Evolutionary conservation across 2,888 invertebrate genomes (phyloP).

Genomic region (Chrysomela aeneicollis): DNA sequence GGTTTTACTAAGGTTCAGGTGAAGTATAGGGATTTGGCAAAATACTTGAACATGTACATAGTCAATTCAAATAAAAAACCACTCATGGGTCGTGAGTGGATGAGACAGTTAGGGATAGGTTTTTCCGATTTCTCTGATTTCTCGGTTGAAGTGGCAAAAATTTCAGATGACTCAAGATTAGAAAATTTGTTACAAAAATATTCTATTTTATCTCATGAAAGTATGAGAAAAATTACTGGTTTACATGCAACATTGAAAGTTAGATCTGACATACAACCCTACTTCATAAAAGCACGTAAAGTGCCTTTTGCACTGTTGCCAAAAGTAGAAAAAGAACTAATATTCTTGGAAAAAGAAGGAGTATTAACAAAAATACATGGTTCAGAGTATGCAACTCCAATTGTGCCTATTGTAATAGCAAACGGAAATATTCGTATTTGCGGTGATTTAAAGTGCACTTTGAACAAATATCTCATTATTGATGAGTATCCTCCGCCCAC

Average conservation of each 20-base stretch:
- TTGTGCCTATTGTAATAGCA: slow-evolving; percentile 33
- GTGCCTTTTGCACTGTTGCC: slow-evolving; percentile 22
- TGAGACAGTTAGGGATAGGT: slow-evolving; percentile 1
- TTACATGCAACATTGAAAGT: slow-evolving; percentile 24
- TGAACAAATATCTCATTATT: slow-evolving; percentile 22
- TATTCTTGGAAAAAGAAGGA: slow-evolving; percentile 27
- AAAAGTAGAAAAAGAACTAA: slow-evolving; percentile 17
- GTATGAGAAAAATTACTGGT: slow-evolving; percentile 15
- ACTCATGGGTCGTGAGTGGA: slow-evolving; percentile 37
- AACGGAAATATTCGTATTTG: slow-evolving; percentile 30
- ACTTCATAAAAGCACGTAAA: slow-evolving; percentile 28
- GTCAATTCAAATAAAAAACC: slow-evolving; percentile 40
- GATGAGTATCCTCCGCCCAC: slow-evolving; percentile 31
- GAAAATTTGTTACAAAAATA: slow-evolving; percentile 1
- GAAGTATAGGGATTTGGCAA: not conserved
- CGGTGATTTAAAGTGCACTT: slow-evolving; percentile 31
- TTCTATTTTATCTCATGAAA: slow-evolving; percentile 27
- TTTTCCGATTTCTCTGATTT: not conserved
- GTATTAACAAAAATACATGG: slow-evolving; percentile 34
- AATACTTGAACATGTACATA: slow-evolving; percentile 27
- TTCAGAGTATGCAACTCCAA: slow-evolving; percentile 36
- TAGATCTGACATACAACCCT: not conserved
- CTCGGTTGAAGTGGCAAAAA: not conserved
- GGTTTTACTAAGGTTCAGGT: slow-evolving; percentile 17
- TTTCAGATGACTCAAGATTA: slow-evolving; percentile 17